Base-by-base conservation (phyloP, 2,888 invertebrate genomes). In the Rotaria magnacalcarata region DNA sequence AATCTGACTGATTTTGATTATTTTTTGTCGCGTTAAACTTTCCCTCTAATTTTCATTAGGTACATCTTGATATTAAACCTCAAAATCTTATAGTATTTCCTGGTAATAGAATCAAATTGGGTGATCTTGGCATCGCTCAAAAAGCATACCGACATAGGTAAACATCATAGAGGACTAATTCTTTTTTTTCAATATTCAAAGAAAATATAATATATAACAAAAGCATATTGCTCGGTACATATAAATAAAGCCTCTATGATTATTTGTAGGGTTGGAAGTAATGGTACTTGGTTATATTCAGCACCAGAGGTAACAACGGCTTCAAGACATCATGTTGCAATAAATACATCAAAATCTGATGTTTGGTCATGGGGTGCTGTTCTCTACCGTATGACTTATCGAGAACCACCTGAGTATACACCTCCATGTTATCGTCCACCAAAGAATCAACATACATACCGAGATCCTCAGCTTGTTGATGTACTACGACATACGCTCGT, bases 301-400 rank as follows among this genome's bases (percentile, higher is more conserved):
- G 67, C 67, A 19, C 67, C 67, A 19, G 67, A 67, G 34, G 67
- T 67, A 16, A 34, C 41, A 7, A 16, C 2, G 14, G 34, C 8
- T 67, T 4, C 67, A 19, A 16, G 6, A 5, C 0, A 34, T 41
- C 67, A 67, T 16, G 27, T 6, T 6, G 34, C 14, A 27, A 0
- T 67, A 4, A 34, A 67, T 19, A 67, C 67, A 67, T 19, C 67
- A 27, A 67, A 67, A 67, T 34, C 67, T 6, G 67, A 67, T 67
- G 34, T 34, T 67, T 67, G 67, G 67, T 67, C 67, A 67, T 67
- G 67, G 67, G 67, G 67, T 41, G 67, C 67, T 34, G 67, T 67
- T 34, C 67, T 67, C 19, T 67, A 67, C 34, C 67, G 67, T 41
- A 67, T 67, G 16, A 67, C 67, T 67, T 67, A 67, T 67, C 16